Conservation (phyloP, 2,113 vertebrate genomes). For the Brachypodius melanocephalos region DNA sequence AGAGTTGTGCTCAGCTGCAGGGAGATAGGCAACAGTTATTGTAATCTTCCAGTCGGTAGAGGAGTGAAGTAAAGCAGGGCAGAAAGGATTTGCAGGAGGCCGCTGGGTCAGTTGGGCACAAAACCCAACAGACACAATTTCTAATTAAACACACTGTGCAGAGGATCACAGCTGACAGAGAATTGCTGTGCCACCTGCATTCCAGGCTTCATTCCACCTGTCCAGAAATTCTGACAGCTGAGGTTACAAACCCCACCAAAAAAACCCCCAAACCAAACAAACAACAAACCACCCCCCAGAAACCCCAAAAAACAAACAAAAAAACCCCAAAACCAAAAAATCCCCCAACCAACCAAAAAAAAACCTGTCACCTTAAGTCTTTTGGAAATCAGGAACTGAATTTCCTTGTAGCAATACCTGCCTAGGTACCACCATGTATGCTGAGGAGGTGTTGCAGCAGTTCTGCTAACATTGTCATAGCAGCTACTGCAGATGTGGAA, state of each 20-base stretch:
- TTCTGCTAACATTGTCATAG: background rate
- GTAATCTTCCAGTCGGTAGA: background rate
- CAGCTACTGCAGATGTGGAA: background rate
- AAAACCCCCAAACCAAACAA: background rate
- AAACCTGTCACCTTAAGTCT: background rate
- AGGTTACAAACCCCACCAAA: background rate
- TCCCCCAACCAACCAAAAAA: background rate
- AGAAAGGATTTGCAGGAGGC: background rate
- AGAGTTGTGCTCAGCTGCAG: background rate
- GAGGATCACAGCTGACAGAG: background rate
- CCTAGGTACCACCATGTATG: background rate
- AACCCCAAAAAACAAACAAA: background rate
- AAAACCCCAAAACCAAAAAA: background rate
- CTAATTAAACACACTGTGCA: background rate
- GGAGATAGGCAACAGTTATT: background rate
- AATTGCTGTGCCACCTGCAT: background rate
- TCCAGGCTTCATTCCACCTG: background rate
- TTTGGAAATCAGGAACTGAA: background rate
- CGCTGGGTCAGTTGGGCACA: fast-evolving
- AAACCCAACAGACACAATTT: fast-evolving
- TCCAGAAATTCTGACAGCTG: background rate
- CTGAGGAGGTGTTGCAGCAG: background rate
- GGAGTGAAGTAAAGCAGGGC: background rate
- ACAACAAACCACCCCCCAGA: background rate
- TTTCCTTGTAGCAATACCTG: background rate